These are phyloP conservation scores for Typhlichthys eigenmanni DNA, from an alignment of 2,797 vertebrate species.

Conservation along the genomic window DNA sequence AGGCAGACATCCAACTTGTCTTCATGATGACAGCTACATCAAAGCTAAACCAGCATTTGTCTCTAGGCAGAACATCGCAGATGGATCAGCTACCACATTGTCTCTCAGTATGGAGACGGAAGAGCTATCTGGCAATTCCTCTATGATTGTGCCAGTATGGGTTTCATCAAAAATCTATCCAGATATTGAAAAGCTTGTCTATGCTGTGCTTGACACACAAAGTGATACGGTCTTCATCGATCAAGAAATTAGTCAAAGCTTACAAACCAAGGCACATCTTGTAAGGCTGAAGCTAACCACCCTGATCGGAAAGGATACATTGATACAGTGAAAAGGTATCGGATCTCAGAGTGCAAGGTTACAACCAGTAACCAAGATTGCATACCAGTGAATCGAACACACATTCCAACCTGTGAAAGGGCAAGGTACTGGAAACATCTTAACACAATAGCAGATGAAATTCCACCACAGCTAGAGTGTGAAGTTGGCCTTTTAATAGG, in stretches of 20 bases:
- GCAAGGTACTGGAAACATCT: constrained; percentile 20
- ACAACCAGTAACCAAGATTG: not conserved
- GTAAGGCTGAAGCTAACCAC: constrained; percentile 11
- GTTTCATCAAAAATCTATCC: constrained; percentile 3
- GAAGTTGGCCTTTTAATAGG: constrained; percentile 3
- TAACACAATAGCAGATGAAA: not conserved
- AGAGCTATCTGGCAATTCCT: constrained; percentile 1
- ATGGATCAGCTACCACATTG: not conserved
- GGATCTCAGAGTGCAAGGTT: constrained; percentile 13
- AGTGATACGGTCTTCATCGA: constrained; percentile 22
- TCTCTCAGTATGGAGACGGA: not conserved
- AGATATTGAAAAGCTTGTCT: constrained; percentile 7
- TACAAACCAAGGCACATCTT: not conserved
- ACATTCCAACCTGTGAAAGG: constrained; percentile 26
- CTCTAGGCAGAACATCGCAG: too few relatives aligned
- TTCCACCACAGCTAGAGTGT: constrained; percentile 3
- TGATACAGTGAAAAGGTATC: not conserved
- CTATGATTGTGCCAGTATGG: constrained; percentile 21
- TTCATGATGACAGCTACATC: constrained; percentile 11
- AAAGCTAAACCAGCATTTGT: not conserved
- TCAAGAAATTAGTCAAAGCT: not conserved
- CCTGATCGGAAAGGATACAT: not conserved
- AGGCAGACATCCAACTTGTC: constrained; percentile 14
- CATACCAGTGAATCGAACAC: constrained; percentile 11
- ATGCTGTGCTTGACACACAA: constrained; percentile 10